Percentiles rank a stretch among this genome's conserved stretches.
These are phyloP conservation scores for Fringilla coelebs DNA, from an alignment of 2,797 vertebrate genomes.

Conservation along the genomic window DNA sequence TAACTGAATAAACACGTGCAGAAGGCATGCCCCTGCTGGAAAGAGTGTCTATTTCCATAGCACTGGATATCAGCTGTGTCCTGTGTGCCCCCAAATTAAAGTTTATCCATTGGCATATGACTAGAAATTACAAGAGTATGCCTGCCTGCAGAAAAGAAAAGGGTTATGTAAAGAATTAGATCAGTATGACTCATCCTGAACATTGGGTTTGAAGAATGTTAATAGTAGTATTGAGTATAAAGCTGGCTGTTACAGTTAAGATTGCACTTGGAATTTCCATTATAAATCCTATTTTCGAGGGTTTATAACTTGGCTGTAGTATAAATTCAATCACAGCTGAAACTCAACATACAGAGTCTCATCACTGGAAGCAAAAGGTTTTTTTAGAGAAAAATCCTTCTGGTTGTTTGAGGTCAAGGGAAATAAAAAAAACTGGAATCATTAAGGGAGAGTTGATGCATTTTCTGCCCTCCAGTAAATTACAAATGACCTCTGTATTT, in stretches of 20 bases:
- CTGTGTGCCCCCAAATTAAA: neutral
- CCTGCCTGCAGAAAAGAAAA: neutral
- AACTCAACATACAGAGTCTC: conserved; percentile 49
- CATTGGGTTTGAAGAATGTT: conserved; percentile 65
- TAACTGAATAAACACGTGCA: neutral
- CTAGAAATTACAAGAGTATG: neutral
- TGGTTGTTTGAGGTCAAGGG: neutral
- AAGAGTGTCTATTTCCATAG: neutral
- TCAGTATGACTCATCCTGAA: conserved; percentile 54
- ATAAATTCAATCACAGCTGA: conserved; percentile 70
- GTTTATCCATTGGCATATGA: neutral
- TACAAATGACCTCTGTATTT: conserved; percentile 50
- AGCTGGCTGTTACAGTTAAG: conserved; percentile 50
- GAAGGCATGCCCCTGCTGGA: neutral
- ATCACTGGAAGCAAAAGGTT: conserved; percentile 38
- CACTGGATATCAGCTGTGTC: neutral
- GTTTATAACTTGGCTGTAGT: conserved; percentile 68
- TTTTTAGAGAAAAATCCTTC: conserved; percentile 51
- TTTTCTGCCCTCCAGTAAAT: conserved; percentile 41
- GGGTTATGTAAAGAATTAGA: conserved; percentile 58
- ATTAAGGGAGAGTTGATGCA: neutral
- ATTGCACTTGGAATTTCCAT: conserved; percentile 65
- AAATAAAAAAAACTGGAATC: neutral
- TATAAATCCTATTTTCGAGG: conserved; percentile 72
- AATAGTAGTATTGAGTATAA: conserved; percentile 61